phyloP scores from a whole-genome alignment of 2,888 invertebrate genomes.

The Drosophila leonis region DNA sequence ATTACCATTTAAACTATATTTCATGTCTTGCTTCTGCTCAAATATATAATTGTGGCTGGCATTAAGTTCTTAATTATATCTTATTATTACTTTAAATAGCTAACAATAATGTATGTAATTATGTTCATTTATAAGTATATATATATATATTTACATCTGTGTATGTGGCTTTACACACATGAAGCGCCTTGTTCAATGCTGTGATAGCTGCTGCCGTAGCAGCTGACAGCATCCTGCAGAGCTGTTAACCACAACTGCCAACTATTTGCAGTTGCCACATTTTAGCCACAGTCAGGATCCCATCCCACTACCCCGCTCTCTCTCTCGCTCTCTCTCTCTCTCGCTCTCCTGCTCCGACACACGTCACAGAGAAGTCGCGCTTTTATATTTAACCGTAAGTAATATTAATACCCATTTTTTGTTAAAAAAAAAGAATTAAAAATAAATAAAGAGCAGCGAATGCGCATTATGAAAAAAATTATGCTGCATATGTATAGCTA shows the following conservation, averaged over 20 bases:
- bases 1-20: no score
- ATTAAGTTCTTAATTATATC: neutral
- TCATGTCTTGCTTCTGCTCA: neutral
- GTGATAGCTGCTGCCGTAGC: constrained; percentile 34
- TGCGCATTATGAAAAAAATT: constrained; percentile 52
- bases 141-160: neutral
- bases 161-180: neutral
- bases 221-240: constrained; percentile 48
- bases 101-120: neutral
- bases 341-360: constrained; percentile 10
- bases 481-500: constrained; percentile 24
- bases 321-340: neutral
- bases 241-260: constrained; percentile 38
- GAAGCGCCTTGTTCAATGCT: constrained; percentile 9
- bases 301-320: neutral
- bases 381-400: constrained; percentile 79
- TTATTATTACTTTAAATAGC: neutral
- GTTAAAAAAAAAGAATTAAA: constrained; percentile 21
- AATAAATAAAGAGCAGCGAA: constrained; percentile 23
- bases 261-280: constrained; percentile 37
- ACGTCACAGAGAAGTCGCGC: constrained; percentile 64
- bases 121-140: neutral
- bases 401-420: constrained; percentile 79
- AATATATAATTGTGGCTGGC: no score
- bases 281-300: constrained; percentile 29